Percentiles rank a stretch among this genome's conserved stretches.
These are phyloP conservation scores for Carettochelys insculpta DNA, from an alignment of 2,113 vertebrate species.

Conservation along the genomic window DNA sequence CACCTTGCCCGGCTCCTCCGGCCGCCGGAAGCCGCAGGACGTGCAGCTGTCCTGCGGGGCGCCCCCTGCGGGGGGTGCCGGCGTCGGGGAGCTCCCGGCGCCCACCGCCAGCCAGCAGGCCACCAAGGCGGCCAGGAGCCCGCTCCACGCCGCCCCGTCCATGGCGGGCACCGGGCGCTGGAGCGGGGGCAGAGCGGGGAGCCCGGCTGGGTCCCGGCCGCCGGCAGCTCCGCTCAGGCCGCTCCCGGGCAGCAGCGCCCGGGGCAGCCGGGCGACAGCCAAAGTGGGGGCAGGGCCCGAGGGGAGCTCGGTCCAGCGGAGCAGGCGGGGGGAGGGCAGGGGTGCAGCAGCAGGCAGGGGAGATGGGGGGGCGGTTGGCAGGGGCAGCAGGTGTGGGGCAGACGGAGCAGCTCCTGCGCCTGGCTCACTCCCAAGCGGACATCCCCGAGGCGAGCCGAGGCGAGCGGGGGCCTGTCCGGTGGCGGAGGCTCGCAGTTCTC, in stretches of 20 bases:
- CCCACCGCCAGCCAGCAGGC: conserved; percentile 70
- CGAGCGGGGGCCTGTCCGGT: conserved; percentile 66
- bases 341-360: background rate
- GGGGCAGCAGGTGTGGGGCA: background rate
- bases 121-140: conserved; percentile 73
- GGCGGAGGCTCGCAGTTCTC: conserved; percentile 54
- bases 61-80: conserved; percentile 73
- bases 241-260: conserved; percentile 48
- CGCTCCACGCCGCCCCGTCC: conserved; percentile 76
- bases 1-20: conserved; percentile 84
- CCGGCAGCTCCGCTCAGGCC: conserved; percentile 38
- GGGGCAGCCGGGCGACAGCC: conserved; percentile 53
- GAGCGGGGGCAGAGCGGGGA: conserved; percentile 58
- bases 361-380: conserved; percentile 9
- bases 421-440: conserved; percentile 59
- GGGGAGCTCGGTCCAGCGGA: background rate
- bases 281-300: conserved; percentile 5
- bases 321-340: background rate
- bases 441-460: conserved; percentile 41
- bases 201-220: conserved; percentile 49
- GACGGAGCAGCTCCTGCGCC: background rate
- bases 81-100: conserved; percentile 70
- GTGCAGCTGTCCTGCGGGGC: conserved; percentile 86
- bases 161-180: conserved; percentile 70
- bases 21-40: conserved; percentile 88